Evolutionary conservation across 2,888 invertebrate genomes (phyloP), one percentile per base, ranked within the genome.

Genomic region (Cyclophora punctaria): DNA sequence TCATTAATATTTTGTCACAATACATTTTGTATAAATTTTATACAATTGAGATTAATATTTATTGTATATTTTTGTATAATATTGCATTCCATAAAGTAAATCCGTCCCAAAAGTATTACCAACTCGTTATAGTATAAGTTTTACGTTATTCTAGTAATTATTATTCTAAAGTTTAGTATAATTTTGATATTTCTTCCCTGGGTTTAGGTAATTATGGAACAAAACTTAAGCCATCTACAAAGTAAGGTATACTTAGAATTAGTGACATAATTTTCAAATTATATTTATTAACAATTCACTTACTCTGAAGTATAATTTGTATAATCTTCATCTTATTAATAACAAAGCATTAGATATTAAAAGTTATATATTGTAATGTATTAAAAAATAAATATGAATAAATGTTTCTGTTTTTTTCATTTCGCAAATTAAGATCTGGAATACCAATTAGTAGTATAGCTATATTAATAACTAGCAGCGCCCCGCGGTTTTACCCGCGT

Each of bases 61-160:
- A 49, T 56, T 50, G 20, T 20, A 20, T 53, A 42, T 53, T 55
- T 48, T 50, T 52, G 48, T 50, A 46, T 55, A 47, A 45, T 53
- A 50, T 51, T 48, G 7, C 44, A 60, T 63, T 64, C 61, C 60
- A 64, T 69, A 68, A 72, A 76, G 69, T 20, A 1, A 77, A 76
- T 84, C 84, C 84, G 84, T 84, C 83, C 83, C 64, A 67, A 72
- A 66, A 80, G 80, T 83, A 82, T 82, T 83, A 83, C 78, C 78
- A 77, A 71, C 70, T 72, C 20, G 57, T 20, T 63, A 60, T 68
- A 68, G 64, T 61, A 48, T 63, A 63, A 59, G 51, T 34, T 52
- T 20, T 20, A 20, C 20, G 20, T 20, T 20, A 20, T 20, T 20
- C 20, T 20, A 20, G 20, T 20, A 20, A 20, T 20, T 20, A 20